These are phyloP conservation scores for Tolmerus cingulatus DNA, from an alignment of 2,888 invertebrate genomes.

Conservation along the genomic window DNA sequence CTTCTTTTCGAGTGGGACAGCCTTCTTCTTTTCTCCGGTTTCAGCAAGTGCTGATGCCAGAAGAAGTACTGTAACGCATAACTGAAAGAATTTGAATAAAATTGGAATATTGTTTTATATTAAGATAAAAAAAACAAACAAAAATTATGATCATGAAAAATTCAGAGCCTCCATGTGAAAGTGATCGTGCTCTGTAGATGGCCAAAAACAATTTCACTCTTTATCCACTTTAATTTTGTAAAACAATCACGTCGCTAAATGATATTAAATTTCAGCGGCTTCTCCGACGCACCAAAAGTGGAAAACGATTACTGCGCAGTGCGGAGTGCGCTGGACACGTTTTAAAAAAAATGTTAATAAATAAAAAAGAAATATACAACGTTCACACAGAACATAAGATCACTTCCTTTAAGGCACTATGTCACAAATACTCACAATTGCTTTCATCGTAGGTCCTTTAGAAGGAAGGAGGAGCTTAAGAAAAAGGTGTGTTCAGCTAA, in stretches of 20 bases:
- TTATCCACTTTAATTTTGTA: neutral
- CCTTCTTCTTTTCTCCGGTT: constrained; percentile 71
- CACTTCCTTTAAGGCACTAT: constrained; percentile 14
- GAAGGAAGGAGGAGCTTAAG: neutral
- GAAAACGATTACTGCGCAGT: neutral
- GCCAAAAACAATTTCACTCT: neutral
- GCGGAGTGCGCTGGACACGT: neutral
- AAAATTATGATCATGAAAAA: neutral
- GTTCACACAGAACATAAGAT: constrained; percentile 6
- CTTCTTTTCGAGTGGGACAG: constrained; percentile 75
- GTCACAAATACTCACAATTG: constrained; percentile 65
- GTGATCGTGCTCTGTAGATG: neutral
- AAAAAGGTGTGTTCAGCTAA: neutral
- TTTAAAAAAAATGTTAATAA: neutral
- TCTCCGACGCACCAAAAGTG: neutral
- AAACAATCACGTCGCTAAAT: constrained; percentile 12
- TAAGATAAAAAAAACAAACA: neutral
- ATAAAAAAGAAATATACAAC: neutral
- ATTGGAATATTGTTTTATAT: neutral
- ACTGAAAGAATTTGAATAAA: constrained; percentile 63
- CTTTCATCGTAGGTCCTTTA: constrained; percentile 63
- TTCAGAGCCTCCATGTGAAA: neutral
- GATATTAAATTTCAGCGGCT: neutral
- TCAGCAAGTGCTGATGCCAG: constrained; percentile 75
- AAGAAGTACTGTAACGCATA: constrained; percentile 76